Evolutionary conservation across 2,797 vertebrate species (phyloP).

Genomic region (Prionace glauca): DNA sequence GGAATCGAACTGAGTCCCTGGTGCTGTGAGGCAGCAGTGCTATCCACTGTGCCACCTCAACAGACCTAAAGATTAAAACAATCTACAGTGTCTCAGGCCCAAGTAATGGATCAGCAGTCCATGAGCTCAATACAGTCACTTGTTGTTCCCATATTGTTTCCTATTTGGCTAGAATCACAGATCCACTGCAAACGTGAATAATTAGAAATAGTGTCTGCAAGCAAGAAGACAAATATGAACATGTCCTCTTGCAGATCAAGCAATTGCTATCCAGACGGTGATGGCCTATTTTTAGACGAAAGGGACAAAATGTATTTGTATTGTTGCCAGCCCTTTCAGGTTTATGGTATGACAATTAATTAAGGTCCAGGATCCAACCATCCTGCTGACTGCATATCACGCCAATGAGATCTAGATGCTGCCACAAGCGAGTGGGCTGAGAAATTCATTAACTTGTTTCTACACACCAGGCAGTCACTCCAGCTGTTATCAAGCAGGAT

Average conservation of each 20-base stretch:
- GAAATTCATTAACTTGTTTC: background rate
- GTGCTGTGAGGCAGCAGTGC: too few relatives aligned
- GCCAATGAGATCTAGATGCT: background rate
- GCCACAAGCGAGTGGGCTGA: background rate
- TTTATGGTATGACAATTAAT: background rate
- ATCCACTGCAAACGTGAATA: background rate
- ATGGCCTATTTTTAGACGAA: conserved; percentile 15
- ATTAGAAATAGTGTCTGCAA: background rate
- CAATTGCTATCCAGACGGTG: background rate
- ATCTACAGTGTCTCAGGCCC: background rate
- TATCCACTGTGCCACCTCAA: background rate
- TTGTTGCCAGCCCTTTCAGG: background rate
- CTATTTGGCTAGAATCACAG: background rate
- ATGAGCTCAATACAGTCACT: background rate
- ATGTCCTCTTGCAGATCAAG: background rate
- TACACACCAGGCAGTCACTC: background rate
- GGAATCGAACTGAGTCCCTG: too few relatives aligned
- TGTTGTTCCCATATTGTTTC: background rate
- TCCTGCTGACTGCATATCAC: background rate
- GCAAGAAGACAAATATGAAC: background rate
- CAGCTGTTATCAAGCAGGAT: background rate
- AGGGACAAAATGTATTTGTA: background rate
- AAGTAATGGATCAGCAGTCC: background rate
- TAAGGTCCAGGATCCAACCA: background rate
- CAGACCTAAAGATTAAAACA: background rate